Evolutionary conservation across 2,888 invertebrate genomes (phyloP), one percentile per base, ranked within the genome.

Genomic region (Elmis aenea): DNA sequence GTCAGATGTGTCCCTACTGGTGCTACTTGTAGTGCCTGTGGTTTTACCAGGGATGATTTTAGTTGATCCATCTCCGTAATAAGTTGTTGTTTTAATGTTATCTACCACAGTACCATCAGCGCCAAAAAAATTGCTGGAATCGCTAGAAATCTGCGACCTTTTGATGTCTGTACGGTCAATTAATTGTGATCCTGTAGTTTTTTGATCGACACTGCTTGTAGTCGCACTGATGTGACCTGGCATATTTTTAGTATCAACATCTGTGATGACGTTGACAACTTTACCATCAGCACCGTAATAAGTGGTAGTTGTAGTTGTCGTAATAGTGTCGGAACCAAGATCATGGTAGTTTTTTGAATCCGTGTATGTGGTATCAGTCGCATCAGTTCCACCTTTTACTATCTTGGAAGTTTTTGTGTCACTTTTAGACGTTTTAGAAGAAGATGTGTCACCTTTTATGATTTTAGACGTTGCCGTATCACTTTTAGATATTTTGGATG

Each of bases 201-300:
- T n/a, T 26, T 26, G 11, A 2, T 13, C 26, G 13, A 9, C 10
- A 1, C 9, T 6, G 6, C 8, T 30, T 32, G 9, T 33, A 11
- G 3, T 36, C 11, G 23, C 12, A 15, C 6, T 33, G 2, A 10
- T 13, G 6, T 18, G 4, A 16, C 13, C 18, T 4, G 40, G 38
- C n/a, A 18, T 15, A 11, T 34, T 41, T 32, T 38, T 32, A 29
- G 33, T 36, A 36, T 62, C 61, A 10, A 59, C 59, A 38, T 61
- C 58, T 1, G 59, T 61, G 11, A 58, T 48, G 8, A 58, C 61
- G 43, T 64, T 63, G 13, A 66, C 46, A 3, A 63, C 52, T 37
- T 67, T 67, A 11, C 66, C 66, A 37, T 58, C 57, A 1, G 66
- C 60, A 48, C 67, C 68, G 34, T 68, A 67, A 42, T 63, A 62